phyloP scores from a whole-genome alignment of 2,113 vertebrate genomes.

The Butorides virescens region DNA sequence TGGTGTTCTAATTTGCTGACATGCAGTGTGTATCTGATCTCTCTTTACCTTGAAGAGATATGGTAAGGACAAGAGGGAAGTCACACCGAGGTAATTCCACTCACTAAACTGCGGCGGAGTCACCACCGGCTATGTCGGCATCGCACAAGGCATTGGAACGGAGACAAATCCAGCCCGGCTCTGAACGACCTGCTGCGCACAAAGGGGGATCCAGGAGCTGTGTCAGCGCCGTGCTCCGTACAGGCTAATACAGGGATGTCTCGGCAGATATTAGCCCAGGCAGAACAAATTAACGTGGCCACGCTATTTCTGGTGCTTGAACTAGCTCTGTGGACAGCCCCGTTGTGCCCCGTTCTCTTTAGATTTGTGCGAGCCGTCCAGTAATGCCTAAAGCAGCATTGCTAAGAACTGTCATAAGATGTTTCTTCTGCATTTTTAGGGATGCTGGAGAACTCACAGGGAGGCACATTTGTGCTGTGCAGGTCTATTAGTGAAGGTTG shows the following conservation, averaged over 20 bases:
- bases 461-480: neutral
- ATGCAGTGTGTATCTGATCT: neutral
- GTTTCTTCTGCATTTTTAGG: slow-evolving; percentile 8
- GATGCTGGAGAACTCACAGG: neutral
- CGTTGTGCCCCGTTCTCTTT: neutral
- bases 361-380: neutral
- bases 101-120: neutral
- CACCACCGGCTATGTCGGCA: rapidly evolving
- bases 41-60: neutral
- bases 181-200: neutral
- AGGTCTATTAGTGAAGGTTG: neutral
- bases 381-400: neutral
- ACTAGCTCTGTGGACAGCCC: neutral
- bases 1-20: neutral
- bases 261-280: neutral
- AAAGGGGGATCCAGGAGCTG: rapidly evolving
- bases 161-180: neutral
- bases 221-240: rapidly evolving
- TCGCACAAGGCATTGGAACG: rapidly evolving
- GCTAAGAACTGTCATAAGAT: neutral
- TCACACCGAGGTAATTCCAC: neutral
- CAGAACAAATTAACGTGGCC: neutral
- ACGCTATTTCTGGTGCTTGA: neutral
- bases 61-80: neutral
- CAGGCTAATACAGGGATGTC: neutral